Conservation (phyloP, 2,797 vertebrate species). For the Avahi laniger region DNA sequence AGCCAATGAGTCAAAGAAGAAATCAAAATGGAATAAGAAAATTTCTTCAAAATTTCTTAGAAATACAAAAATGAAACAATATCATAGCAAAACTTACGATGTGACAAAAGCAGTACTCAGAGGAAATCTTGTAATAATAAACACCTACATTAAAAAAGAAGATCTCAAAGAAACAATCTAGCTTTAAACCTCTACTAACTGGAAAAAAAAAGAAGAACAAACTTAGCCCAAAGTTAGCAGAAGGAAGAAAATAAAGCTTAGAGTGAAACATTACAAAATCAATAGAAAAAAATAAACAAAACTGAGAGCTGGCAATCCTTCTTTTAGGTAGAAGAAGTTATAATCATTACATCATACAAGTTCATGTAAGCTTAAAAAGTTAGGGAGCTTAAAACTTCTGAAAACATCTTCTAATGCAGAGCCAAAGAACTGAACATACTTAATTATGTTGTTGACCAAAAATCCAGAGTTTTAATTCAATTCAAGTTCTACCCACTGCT, state of each 20-base stretch:
- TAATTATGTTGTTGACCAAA: neutral
- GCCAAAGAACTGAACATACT: neutral
- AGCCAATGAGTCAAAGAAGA: neutral
- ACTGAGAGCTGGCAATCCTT: neutral
- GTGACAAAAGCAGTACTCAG: neutral
- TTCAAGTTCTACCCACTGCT: neutral
- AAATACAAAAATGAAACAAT: neutral
- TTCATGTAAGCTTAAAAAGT: neutral
- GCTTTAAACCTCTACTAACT: neutral
- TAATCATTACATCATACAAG: neutral
- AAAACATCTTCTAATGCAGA: neutral
- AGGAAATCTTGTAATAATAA: neutral
- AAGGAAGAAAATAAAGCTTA: neutral
- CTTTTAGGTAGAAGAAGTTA: neutral
- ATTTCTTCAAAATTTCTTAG: neutral
- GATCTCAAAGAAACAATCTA: neutral
- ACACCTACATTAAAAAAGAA: neutral
- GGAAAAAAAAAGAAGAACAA: neutral
- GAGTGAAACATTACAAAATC: neutral
- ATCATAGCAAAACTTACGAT: neutral
- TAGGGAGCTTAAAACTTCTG: neutral
- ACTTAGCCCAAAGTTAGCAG: neutral
- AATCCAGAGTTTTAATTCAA: neutral
- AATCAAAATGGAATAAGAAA: neutral
- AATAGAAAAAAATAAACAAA: neutral